Evolutionary conservation across 2,888 invertebrate genomes (phyloP), one percentile per base, ranked within the genome.

Genomic region (Drosophila prostipennis): DNA sequence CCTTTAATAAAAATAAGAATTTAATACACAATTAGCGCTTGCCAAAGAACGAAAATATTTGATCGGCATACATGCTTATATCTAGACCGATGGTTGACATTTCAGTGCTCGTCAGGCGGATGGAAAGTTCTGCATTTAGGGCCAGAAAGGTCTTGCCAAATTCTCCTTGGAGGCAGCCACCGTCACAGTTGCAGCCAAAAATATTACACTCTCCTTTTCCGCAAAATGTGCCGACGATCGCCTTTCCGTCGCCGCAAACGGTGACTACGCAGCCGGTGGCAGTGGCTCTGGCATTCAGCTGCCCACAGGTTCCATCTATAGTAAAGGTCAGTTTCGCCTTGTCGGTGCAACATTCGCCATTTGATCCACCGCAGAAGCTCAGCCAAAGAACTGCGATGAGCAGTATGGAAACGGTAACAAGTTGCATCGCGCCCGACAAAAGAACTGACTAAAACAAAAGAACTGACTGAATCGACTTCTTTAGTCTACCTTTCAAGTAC

Each of bases 241-340:
- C 3, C 3, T 0, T 52, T 0, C 57, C 57, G 29, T 57, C 39
- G 7, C 29, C 52, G n/a, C 57, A 57, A 39, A 57, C 5, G 1
- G 39, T 57, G 7, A 19, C 11, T 0, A 6, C 6, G 8, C 56
- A 56, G 0, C 53, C 53, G 0, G 3, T 0, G 1, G 0, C 1
- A 4, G 16, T n/a, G 5, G 0, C 4, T 4, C 10, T 10, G n/a
- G 37, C 57, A 42, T 36, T 26, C 8, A 58, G 11, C 14, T 6
- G 2, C n/a, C 39, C 42, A 13, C 40, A 46, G 37, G 63, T 26
- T 36, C 71, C 59, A 29, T 37, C 59, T 0, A 46, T 16, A 2
- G 8, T 10, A 19, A 49, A 52, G 11, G 11, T 2, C 53, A 57
- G 37, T 6, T 23, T 7, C 46, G 46, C 43, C 42, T 29, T 61